Conservation (phyloP, 2,113 vertebrate genomes). For the Apteryx mantelli region DNA sequence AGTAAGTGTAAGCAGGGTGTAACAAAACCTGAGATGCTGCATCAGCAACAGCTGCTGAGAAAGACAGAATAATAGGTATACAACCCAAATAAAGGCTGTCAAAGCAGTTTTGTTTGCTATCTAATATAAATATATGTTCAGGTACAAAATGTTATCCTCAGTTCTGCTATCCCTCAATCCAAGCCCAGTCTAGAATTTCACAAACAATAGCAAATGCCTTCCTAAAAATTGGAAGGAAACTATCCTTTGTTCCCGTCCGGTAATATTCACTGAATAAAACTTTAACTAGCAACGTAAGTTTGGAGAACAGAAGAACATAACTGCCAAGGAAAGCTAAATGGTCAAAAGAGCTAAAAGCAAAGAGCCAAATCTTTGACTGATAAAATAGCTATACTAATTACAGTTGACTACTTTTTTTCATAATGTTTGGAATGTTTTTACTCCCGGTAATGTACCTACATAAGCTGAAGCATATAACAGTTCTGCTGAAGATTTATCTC, state of each 20-base stretch:
- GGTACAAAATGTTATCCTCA: not conserved
- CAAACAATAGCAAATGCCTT: not conserved
- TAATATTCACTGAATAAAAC: not conserved
- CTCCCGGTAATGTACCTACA: not conserved
- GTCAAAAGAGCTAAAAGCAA: not conserved
- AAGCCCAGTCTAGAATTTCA: not conserved
- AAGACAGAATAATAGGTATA: not conserved
- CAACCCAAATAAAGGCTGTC: not conserved
- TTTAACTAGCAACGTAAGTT: not conserved
- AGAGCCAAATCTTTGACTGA: not conserved
- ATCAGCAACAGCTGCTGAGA: not conserved
- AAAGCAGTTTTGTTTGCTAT: not conserved
- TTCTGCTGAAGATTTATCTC: not conserved
- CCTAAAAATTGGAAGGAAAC: not conserved
- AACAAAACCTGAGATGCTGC: not conserved
- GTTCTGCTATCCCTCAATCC: not conserved
- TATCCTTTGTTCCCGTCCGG: not conserved
- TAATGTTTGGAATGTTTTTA: not conserved
- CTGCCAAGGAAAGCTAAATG: not conserved
- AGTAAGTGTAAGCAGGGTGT: not conserved
- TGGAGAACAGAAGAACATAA: not conserved
- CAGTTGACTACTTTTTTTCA: not conserved
- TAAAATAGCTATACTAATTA: not conserved
- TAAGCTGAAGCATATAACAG: not conserved
- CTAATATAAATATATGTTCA: not conserved